A percentile compares a stretch with the other conserved stretches of the same genome.
Evolutionary conservation across 2,113 vertebrate species (phyloP).

Genomic region (Daboia siamensis): DNA sequence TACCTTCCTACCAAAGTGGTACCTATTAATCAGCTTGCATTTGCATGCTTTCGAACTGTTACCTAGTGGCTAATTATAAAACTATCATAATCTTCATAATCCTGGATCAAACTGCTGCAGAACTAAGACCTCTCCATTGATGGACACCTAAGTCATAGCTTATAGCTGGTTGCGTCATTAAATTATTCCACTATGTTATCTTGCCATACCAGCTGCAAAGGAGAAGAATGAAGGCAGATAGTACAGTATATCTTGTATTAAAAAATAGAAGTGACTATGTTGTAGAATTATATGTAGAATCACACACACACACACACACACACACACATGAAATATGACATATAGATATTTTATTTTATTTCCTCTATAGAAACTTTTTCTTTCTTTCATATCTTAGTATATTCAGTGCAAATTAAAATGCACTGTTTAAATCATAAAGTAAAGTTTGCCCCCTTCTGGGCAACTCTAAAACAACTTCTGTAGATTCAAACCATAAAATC

Average conservation of each 20-base stretch:
- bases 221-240: no score
- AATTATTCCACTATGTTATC: no score
- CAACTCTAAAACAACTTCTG: neutral
- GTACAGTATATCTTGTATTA: neutral
- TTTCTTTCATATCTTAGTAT: neutral
- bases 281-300: neutral
- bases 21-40: neutral
- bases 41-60: neutral
- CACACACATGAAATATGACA: neutral
- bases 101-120: neutral
- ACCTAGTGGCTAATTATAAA: neutral
- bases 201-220: no score
- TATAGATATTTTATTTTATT: neutral
- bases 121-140: neutral
- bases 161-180: no score
- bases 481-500: rapidly evolving
- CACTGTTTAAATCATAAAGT: neutral
- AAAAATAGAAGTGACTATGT: neutral
- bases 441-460: slow-evolving; percentile 46
- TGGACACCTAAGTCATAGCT: no score
- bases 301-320: no score
- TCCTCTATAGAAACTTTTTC: neutral
- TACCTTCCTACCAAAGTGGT: neutral
- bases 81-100: neutral
- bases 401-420: rapidly evolving